Base-by-base conservation (phyloP, 2,113 vertebrate genomes). In the Oreamnos americanus region DNA sequence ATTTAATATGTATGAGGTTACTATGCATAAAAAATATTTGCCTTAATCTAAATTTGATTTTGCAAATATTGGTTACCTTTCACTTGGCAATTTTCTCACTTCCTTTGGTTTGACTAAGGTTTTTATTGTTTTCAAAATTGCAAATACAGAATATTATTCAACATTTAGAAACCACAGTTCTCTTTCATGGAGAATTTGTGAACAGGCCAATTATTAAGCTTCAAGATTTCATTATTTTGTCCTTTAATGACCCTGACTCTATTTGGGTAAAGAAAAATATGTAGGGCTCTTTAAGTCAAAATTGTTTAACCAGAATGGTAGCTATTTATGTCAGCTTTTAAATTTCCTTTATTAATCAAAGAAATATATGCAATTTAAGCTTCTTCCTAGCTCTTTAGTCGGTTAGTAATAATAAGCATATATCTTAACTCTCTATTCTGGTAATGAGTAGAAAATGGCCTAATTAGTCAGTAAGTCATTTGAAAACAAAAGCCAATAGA, bases 381-480 rank as follows among this genome's bases (percentile, higher is more conserved):
- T 86, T 94, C 85, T 92, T 97, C 74, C 51, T 71, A 92, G 43
- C 17, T 51, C 30, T n/a, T 95, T 14, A 95, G 87, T 97, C 90
- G 88, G 92, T 94, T 78, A 88, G n/a, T 96, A 96, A 91, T 90
- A 62, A 49, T 81, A 96, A 92, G 74, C 53, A 58, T 67, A 43
- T 17, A 84, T 67, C 45, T 90, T 92, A 92, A 85, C 25, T 91
- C 85, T 97, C 84, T 82, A 39, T 92, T 94, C 87, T 87, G 26
- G 23, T 57, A 91, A 95, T 94, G 30, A 64, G 30, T 64, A 95
- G 36, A 85, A 89, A 96, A 98, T 91, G 71, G 33, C 83, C 76
- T 95, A 87, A 97, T 96, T 95, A 96, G 67, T 91, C 64, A 76
- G 64, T 78, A 92, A 74, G 95, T 88, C 81, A 91, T 43, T 89